Conservation (phyloP, 2,888 invertebrate species). For the Rhodophaea formosa region DNA sequence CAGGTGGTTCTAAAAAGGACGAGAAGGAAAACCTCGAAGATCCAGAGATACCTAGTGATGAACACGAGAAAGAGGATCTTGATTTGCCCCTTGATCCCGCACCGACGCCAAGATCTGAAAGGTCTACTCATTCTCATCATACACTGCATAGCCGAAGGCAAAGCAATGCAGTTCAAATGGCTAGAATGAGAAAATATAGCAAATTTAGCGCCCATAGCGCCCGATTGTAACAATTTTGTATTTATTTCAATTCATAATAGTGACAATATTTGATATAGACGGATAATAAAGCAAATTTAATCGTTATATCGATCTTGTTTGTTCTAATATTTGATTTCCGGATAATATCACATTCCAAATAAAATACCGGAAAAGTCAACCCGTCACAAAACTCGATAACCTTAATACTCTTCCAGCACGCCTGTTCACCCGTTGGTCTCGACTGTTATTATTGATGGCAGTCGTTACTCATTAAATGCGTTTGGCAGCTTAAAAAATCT, state of each 20-base stretch:
- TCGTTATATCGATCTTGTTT: too few relatives aligned
- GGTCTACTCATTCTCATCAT: constrained; percentile 63
- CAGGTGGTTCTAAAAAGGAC: constrained; percentile 50
- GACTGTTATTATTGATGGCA: too few relatives aligned
- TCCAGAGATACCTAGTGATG: constrained; percentile 41
- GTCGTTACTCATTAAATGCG: too few relatives aligned
- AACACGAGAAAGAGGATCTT: constrained; percentile 35
- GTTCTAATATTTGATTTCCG: too few relatives aligned
- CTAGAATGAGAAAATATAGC: constrained; percentile 63
- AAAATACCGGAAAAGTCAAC: too few relatives aligned
- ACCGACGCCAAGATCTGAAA: constrained; percentile 59
- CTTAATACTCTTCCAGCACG: too few relatives aligned
- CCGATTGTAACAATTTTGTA: constrained; percentile 14
- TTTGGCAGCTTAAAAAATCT: too few relatives aligned
- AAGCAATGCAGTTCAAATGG: constrained; percentile 69
- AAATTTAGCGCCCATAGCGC: constrained; percentile 18
- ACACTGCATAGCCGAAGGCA: constrained; percentile 65
- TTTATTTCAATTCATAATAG: background rate
- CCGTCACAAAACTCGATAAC: too few relatives aligned
- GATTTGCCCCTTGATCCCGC: constrained; percentile 34
- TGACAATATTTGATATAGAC: too few relatives aligned
- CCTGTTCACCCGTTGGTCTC: too few relatives aligned
- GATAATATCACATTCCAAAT: too few relatives aligned
- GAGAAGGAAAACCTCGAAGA: constrained; percentile 42
- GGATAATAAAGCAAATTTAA: too few relatives aligned